Evolutionary conservation across 2,113 vertebrate genomes (phyloP).

Genomic region (Clarias gariepinus): DNA sequence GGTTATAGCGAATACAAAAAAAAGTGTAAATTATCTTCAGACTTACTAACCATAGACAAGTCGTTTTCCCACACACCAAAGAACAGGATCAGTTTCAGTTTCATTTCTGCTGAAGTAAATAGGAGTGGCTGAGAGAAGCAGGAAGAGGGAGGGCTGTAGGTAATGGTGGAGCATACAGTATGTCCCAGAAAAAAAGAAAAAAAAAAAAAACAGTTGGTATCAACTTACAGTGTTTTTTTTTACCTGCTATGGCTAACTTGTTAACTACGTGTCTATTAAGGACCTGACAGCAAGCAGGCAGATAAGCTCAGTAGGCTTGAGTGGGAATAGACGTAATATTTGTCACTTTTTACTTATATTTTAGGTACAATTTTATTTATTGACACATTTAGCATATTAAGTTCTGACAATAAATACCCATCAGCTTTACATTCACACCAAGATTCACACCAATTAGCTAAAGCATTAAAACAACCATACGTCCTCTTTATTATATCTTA

Average conservation of each 20-base stretch:
- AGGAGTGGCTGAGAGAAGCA: background rate
- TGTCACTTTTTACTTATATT: background rate
- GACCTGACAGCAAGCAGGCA: background rate
- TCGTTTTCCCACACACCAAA: background rate
- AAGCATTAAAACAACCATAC: too few species aligned
- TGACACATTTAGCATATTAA: background rate
- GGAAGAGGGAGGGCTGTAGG: background rate
- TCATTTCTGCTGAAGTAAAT: constrained; percentile 2
- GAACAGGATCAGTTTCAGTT: background rate
- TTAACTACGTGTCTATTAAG: background rate
- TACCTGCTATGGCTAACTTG: background rate
- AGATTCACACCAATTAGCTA: background rate
- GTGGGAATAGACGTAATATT: background rate
- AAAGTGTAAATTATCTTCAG: background rate
- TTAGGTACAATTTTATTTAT: background rate
- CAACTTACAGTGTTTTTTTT: background rate
- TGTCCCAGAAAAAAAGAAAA: background rate
- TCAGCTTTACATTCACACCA: too few species aligned
- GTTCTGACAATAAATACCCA: background rate
- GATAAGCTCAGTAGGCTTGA: background rate
- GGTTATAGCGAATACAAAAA: background rate
- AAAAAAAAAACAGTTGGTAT: background rate
- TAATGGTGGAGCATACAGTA: too few species aligned
- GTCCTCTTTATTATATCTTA: too few species aligned
- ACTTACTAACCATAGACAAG: background rate